phyloP scores from a whole-genome alignment of 1,140 invertebrate species.

The Drosophila pruinosa region DNA sequence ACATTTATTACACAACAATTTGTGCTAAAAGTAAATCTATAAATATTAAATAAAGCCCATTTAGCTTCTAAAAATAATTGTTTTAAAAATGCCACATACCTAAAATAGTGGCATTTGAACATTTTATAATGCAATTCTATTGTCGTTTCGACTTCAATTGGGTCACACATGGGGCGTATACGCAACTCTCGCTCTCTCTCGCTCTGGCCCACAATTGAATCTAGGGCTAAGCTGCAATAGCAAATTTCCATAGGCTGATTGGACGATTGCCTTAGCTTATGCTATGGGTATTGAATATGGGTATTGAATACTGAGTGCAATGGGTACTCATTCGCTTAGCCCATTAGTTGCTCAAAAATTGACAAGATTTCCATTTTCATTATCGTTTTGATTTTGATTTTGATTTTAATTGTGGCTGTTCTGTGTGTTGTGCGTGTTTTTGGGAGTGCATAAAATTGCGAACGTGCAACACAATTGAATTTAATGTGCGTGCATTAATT shows the following conservation, averaged over 20 bases:
- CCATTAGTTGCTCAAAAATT: neutral
- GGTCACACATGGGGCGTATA: neutral
- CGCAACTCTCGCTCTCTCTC: neutral
- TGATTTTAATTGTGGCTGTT: constrained; percentile 13
- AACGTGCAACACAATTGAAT: constrained; percentile 44
- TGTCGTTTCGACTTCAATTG: too few relatives aligned
- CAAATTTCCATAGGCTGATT: neutral
- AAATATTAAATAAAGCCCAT: too few relatives aligned
- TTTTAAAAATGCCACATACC: too few relatives aligned
- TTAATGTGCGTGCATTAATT: constrained; percentile 64
- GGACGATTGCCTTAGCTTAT: too few relatives aligned
- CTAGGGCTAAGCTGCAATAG: neutral
- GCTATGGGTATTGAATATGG: neutral
- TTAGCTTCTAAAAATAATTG: too few relatives aligned
- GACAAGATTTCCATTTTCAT: constrained; percentile 13
- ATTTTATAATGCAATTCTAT: too few relatives aligned
- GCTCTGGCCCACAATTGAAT: neutral
- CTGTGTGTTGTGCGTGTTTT: constrained; percentile 8
- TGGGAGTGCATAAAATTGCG: constrained; percentile 23
- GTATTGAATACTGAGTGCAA: neutral
- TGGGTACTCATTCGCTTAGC: too few relatives aligned
- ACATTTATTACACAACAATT: too few relatives aligned
- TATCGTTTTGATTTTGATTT: constrained; percentile 22
- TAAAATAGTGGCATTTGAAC: too few relatives aligned
- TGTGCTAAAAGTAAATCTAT: too few relatives aligned